These are phyloP conservation scores for Troides oblongomaculatus DNA, from an alignment of 2,888 invertebrate species.

Conservation along the genomic window DNA sequence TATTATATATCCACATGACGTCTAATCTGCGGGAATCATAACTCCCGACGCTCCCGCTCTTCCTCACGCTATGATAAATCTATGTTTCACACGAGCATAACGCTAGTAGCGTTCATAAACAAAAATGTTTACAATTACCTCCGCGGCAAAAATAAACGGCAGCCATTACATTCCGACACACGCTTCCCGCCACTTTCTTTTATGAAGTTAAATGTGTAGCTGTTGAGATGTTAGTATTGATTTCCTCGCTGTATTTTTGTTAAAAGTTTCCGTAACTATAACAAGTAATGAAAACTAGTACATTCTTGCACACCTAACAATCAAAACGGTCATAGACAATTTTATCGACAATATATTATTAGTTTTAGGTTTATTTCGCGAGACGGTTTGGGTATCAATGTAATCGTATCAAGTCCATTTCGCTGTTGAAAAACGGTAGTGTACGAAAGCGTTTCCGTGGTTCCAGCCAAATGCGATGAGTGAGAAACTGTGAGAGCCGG, in stretches of 20 bases:
- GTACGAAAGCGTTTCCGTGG: too few species aligned
- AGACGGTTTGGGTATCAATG: too few species aligned
- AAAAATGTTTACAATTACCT: slow-evolving; percentile 29
- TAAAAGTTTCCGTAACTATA: slow-evolving; percentile 1
- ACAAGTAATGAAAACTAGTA: not conserved
- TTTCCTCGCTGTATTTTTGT: slow-evolving; percentile 5
- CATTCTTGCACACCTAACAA: not conserved
- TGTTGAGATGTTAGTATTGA: slow-evolving; percentile 11
- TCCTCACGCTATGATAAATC: slow-evolving; percentile 20
- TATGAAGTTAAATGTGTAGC: slow-evolving; percentile 17
- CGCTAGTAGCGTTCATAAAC: slow-evolving; percentile 24
- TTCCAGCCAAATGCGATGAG: too few species aligned
- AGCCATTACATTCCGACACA: slow-evolving; percentile 22
- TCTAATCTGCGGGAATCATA: slow-evolving; percentile 5
- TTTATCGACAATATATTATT: too few species aligned
- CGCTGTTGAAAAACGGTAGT: too few species aligned
- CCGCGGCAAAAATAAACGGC: slow-evolving; percentile 28
- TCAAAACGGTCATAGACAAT: too few species aligned
- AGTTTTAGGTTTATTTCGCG: too few species aligned
- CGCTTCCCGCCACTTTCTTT: slow-evolving; percentile 19
- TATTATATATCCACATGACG: slow-evolving; percentile 3
- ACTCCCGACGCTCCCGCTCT: slow-evolving; percentile 4
- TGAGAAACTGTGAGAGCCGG: too few species aligned
- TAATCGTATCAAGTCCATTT: too few species aligned
- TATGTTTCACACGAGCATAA: slow-evolving; percentile 20